A percentile compares a stretch with the other conserved stretches of the same genome.
Evolutionary conservation across 2,113 vertebrate genomes (phyloP).

Genomic region (Polypterus senegalus): DNA sequence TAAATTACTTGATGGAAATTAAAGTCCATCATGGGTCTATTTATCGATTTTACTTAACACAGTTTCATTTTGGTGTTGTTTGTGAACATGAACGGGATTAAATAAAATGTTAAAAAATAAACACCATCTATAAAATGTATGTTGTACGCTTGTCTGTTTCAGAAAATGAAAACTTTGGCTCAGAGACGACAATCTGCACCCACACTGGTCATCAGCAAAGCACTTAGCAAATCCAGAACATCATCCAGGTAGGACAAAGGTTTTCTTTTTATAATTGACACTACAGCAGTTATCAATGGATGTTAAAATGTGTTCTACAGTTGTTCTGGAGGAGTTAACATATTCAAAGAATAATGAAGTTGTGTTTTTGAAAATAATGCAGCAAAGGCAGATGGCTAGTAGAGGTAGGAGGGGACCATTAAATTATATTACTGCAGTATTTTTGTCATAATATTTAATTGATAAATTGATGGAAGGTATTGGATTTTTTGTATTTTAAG

Average conservation of each 20-base stretch:
- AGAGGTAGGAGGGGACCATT: too few relatives aligned
- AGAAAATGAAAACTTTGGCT: constrained; percentile 86
- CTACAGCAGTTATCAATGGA: too few relatives aligned
- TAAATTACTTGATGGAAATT: not conserved
- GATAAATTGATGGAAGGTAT: too few relatives aligned
- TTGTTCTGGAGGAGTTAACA: too few relatives aligned
- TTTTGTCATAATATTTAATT: too few relatives aligned
- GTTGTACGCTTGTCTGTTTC: constrained; percentile 29
- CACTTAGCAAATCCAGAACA: constrained; percentile 69
- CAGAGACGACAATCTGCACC: constrained; percentile 85
- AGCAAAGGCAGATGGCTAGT: too few relatives aligned
- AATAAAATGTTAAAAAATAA: not conserved
- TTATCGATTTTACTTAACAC: not conserved
- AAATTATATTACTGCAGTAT: too few relatives aligned
- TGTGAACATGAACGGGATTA: not conserved
- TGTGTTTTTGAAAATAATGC: too few relatives aligned
- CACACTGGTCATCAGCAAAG: constrained; percentile 83
- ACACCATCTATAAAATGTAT: not conserved
- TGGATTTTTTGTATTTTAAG: too few relatives aligned
- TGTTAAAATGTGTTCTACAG: too few relatives aligned
- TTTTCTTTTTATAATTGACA: too few relatives aligned
- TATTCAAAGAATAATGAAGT: too few relatives aligned
- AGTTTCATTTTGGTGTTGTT: not conserved
- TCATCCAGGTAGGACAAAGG: constrained; percentile 57
- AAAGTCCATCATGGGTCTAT: not conserved